Base-by-base conservation (phyloP, 2,113 vertebrate species). In the Orthonyx spaldingii region DNA sequence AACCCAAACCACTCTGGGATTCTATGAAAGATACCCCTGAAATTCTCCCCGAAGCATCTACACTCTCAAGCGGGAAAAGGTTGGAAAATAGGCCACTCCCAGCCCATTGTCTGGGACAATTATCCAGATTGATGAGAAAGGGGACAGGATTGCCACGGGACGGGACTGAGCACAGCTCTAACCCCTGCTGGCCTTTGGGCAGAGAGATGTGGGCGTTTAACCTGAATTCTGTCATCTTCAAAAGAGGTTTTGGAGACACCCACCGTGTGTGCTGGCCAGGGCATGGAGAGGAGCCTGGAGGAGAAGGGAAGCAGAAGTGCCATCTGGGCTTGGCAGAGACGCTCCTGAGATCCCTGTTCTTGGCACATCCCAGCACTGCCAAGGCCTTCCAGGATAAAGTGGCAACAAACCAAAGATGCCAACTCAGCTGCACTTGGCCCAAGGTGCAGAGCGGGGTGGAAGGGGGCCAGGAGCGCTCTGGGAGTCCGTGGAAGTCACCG, bases 351-450 rank as follows among this genome's bases (percentile, higher is more conserved):
- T 87, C 65, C 10, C 1, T 79, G 77, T 52, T 95, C 87, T 79
- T 95, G 94, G 91, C 94, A 97, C 89, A 87, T 53, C 60, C 89
- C 80, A 72, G 72, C 70, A 27, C 27, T 0, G 1, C 61, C 14
- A 2, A 93, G 82, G 70, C 57, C 95, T 96, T 97, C 94, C 93
- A 94, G 91, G 91, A 97, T 89, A 68, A 94, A 89, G 87, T 79
- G 91, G 91, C 80, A 86, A 50, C 0, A 0, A 66, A 61, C n/a
- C 94, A 95, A 94, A 72, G 33, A 16, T 28, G 74, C 61, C 42
- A 1, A 76, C 65, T 89, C 49, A 87, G 86, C 72, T 52, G 69
- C 69, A 33, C 86, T 94, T 94, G 89, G 89, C 80, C 87, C 65
- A 37, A n/a, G 64, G 39, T 52, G 47, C 32, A n/a, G 59, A 55